Evolutionary conservation across 2,797 vertebrate genomes (phyloP), one percentile per base, ranked within the genome.

Genomic region (Chanos chanos): DNA sequence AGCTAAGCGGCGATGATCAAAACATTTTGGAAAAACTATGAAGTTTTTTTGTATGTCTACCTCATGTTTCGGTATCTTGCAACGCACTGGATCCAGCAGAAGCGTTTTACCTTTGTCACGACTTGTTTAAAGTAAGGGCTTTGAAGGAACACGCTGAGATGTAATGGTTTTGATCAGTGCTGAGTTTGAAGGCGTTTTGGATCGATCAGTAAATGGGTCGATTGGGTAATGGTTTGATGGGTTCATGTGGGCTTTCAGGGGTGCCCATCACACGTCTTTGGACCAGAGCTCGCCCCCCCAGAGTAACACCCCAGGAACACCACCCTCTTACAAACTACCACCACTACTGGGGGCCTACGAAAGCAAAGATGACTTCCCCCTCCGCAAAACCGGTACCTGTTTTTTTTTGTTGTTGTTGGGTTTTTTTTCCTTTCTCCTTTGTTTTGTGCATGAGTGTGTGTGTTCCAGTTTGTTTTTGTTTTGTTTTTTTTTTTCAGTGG

Each of bases 211-310:
- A 36, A 5, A 36, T 1, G n/a, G 9, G 15, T 4, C 16, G 34
- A n/a, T 45, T 60, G 52, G 34, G 43, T 51, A 61, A 47, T 37
- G 39, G 10, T 41, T 47, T 36, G 34, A 22, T 65, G 47, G 34
- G 61, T 59, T 39, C 54, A 50, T 67, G 39, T 66, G 47, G 61
- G 44, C 71, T 43, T 67, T 47, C 49, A 91, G 89, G 90, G 87
- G 89, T 75, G 85, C 87, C 78, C 90, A 91, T 70, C 91, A 93
- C 75, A 85, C 90, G 63, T 92, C 91, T 70, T 89, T 93, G 87
- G 92, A 92, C 87, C 92, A 93, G 86, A 90, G 90, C 80, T 92
- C 90, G 70, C 91, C 91, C 50, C 90, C 91, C 40, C 91, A 90
- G 78, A 89, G 78, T 41, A 89, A 90, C 77, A 89, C 90, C 63